phyloP scores from a whole-genome alignment of 2,888 invertebrate genomes.

The Rhaphigaster nebulosa region DNA sequence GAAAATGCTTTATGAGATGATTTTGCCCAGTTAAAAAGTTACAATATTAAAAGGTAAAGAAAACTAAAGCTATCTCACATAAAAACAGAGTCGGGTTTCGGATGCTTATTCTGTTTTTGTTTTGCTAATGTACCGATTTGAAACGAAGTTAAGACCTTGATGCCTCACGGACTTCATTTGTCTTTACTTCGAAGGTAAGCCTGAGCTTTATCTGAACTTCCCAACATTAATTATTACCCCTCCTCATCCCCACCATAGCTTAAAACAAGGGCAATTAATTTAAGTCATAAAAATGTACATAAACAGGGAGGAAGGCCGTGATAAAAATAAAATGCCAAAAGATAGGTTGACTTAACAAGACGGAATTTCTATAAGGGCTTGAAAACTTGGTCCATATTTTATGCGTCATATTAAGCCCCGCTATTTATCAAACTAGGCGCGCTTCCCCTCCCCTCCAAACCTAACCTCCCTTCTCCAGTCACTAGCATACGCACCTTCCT shows the following conservation, averaged over 20 bases:
- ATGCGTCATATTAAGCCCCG: slow-evolving; percentile 59
- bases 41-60: no score
- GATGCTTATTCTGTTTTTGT: no score
- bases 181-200: neutral
- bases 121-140: no score
- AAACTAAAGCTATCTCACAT: no score
- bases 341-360: slow-evolving; percentile 56
- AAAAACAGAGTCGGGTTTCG: no score
- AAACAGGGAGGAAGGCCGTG: neutral
- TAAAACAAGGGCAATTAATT: slow-evolving; percentile 17
- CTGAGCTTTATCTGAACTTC: neutral
- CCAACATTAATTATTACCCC: neutral
- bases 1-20: no score
- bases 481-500: neutral
- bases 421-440: slow-evolving; percentile 58
- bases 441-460: neutral
- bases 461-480: neutral
- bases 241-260: neutral
- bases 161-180: neutral
- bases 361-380: slow-evolving; percentile 59
- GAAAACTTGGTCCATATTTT: slow-evolving; percentile 60
- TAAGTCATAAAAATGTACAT: slow-evolving; percentile 28
- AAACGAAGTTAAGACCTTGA: no score
- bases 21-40: no score
- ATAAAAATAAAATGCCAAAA: slow-evolving; percentile 36